phyloP scores from a whole-genome alignment of 1,140 invertebrate species.

The Aphaenogaster ashmeadi region DNA sequence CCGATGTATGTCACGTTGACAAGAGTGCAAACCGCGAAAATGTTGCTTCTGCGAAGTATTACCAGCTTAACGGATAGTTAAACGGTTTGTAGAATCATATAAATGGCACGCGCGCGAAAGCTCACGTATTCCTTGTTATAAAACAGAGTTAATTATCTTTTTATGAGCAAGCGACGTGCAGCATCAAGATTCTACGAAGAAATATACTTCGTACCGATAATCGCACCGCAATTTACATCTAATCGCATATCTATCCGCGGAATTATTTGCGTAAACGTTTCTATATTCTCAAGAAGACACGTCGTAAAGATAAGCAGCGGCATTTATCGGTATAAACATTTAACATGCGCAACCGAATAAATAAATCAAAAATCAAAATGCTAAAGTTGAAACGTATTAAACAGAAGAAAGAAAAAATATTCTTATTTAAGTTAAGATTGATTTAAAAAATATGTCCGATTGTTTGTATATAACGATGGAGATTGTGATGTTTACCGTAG shows the following conservation, averaged over 20 bases:
- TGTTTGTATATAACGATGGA: not conserved
- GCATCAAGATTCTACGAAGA: slow-evolving; percentile 24
- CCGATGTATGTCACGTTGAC: not conserved
- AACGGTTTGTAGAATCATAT: not conserved
- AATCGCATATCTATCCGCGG: not conserved
- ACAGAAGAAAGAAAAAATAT: not conserved
- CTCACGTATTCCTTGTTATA: slow-evolving; percentile 37
- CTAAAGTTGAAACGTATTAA: not conserved
- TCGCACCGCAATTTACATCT: slow-evolving; percentile 5
- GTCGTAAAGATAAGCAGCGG: not conserved
- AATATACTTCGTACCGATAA: not conserved
- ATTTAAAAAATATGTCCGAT: not conserved
- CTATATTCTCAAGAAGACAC: not conserved
- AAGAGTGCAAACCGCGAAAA: not conserved
- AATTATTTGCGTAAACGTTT: slow-evolving; percentile 7
- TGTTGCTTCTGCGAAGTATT: not conserved
- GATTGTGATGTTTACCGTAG: slow-evolving; percentile 26
- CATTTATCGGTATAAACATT: not conserved
- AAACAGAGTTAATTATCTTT: slow-evolving; percentile 60
- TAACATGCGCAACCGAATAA: not conserved
- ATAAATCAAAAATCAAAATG: not conserved
- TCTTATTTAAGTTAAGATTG: not conserved
- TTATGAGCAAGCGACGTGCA: not conserved
- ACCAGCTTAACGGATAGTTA: not conserved
- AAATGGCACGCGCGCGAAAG: slow-evolving; percentile 53